Evolutionary conservation across 2,888 invertebrate species (phyloP), one percentile per base, ranked within the genome.

Genomic region (Gymnoscelis rufifasciata): DNA sequence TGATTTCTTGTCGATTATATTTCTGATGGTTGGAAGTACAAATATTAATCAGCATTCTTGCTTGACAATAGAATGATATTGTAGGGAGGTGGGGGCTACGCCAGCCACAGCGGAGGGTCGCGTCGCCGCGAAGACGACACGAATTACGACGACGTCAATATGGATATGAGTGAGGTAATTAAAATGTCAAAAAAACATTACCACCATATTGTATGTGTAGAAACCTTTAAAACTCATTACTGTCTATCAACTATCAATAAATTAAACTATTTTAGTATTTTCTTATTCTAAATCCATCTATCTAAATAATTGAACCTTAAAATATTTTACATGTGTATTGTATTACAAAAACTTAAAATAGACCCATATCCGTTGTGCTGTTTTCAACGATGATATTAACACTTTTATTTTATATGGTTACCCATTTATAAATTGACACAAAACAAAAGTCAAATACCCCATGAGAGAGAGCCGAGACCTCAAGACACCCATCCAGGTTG

Each of bases 91-190:
- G 88, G 82, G 74, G 77, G 71, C 51, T 44, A 40, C 61, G 68
- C 68, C 56, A 60, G 64, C 52, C 62, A 64, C 56, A 47, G 65
- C 44, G 64, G 65, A 56, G 54, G 55, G 38, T 38, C 45, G 33
- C 68, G 80, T 40, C 78, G 83, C 43, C 83, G 83, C 40, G 87
- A 89, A 35, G 90, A 90, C 49, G 92, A 93, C 70, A 91, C 90
- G 49, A 93, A 93, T 78, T 93, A 93, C 68, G 93, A 93, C 61
- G 91, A 92, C 59, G 93, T 93, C 53, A 93, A 93, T 74, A 94
- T 94, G 93, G 93, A 94, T 63, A 89, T 93, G 90, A 94, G 93
- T 86, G 92, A 91, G 91, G 93, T 91, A 90, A 79, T 57, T 83
- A 65, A 56, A 23, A 46, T 37, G 35, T 40, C 33, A 33, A 47